Conservation (phyloP, 2,888 invertebrate species). For the Conomelus anceps region DNA sequence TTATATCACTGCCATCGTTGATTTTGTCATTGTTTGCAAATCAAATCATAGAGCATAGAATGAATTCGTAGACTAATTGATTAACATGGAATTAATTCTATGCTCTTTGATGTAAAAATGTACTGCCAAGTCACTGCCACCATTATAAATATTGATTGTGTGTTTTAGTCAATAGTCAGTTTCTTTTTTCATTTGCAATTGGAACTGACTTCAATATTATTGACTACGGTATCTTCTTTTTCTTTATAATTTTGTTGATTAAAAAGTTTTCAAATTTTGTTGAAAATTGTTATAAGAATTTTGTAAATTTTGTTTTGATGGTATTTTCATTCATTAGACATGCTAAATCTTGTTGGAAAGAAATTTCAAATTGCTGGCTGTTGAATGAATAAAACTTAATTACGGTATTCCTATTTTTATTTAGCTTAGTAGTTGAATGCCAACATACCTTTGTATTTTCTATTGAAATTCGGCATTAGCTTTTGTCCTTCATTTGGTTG, state of each 20-base stretch:
- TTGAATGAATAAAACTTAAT: neutral
- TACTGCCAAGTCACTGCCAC: neutral
- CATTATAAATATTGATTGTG: neutral
- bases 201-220: neutral
- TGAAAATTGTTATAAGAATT: too few species aligned
- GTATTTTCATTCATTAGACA: too few species aligned
- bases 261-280: too few species aligned
- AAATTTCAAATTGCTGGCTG: too few species aligned
- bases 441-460: neutral
- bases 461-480: neutral
- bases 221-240: too few species aligned
- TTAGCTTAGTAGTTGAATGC: neutral
- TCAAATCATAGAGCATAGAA: too few species aligned
- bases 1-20: neutral
- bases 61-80: too few species aligned
- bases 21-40: neutral
- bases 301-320: too few species aligned
- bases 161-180: neutral
- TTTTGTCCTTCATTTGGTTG: neutral
- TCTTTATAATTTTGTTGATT: too few species aligned
- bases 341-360: too few species aligned
- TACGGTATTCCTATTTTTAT: neutral
- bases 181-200: neutral
- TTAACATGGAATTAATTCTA: too few species aligned
- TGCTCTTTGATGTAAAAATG: too few species aligned